A percentile compares a stretch with the other conserved stretches of the same genome.
phyloP scores from a whole-genome alignment of 2,797 vertebrate species.

The Phrynocephalus guinanensis region DNA sequence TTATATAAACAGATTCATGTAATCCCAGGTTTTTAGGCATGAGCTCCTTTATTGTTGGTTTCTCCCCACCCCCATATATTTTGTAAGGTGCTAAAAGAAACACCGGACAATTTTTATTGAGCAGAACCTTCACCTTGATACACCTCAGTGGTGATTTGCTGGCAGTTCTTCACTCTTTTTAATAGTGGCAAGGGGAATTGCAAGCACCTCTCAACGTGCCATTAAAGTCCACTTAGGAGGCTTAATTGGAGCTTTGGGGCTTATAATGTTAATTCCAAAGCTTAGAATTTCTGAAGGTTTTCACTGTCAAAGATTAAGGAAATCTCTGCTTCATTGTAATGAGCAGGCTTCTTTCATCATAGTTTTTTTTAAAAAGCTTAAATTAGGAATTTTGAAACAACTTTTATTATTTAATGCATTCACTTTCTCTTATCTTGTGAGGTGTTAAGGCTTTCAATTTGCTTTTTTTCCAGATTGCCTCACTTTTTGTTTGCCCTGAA shows the following conservation, averaged over 20 bases:
- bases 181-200: neutral
- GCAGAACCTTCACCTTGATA: neutral
- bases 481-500: conserved; percentile 12
- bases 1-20: neutral
- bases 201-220: conserved; percentile 36
- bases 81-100: conserved; percentile 21
- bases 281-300: conserved; percentile 56
- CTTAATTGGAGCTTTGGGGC: conserved; percentile 63
- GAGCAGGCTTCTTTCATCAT: conserved; percentile 49
- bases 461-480: conserved; percentile 16
- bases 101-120: neutral
- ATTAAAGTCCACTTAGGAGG: conserved; percentile 60
- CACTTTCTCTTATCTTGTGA: neutral
- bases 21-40: neutral
- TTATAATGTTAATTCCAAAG: conserved; percentile 51
- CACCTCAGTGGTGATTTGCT: neutral
- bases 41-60: neutral
- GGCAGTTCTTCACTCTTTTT: conserved; percentile 29
- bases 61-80: neutral
- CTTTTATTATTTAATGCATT: neutral
- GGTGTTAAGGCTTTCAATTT: conserved; percentile 12
- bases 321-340: conserved; percentile 46
- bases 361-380: conserved; percentile 38
- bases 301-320: conserved; percentile 66
- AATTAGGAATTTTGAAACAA: neutral